Conservation (phyloP, 2,888 invertebrate species). For the Syrista parreyssii region DNA sequence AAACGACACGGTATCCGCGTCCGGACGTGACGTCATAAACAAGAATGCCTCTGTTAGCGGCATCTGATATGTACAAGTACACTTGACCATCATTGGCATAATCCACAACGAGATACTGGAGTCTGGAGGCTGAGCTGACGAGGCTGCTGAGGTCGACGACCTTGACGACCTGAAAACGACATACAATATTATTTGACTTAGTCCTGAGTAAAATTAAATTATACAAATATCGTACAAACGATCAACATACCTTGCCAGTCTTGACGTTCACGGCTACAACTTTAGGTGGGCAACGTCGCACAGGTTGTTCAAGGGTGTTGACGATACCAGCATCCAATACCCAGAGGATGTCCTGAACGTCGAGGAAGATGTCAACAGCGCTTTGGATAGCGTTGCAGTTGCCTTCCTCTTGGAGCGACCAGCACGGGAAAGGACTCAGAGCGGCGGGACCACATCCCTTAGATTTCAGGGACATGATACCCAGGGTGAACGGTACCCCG, state of each 20-base stretch:
- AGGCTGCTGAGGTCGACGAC: conserved; percentile 72
- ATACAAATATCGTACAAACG: not conserved
- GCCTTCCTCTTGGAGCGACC: conserved; percentile 74
- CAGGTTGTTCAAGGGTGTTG: conserved; percentile 74
- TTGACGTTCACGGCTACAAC: conserved; percentile 73
- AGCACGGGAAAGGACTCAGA: conserved; percentile 73
- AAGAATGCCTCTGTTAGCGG: conserved; percentile 71
- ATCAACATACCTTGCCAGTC: conserved; percentile 67
- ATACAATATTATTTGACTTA: not conserved
- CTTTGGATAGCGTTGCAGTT: conserved; percentile 76
- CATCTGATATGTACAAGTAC: conserved; percentile 75
- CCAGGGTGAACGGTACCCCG: conserved; percentile 77
- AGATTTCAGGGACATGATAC: conserved; percentile 67
- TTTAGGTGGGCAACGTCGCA: conserved; percentile 77
- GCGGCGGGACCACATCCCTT: conserved; percentile 65
- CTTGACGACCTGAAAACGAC: conserved; percentile 67
- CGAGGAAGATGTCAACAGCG: conserved; percentile 75
- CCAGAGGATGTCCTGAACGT: conserved; percentile 77
- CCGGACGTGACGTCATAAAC: conserved; percentile 68
- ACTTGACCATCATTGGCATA: conserved; percentile 73
- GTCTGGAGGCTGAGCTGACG: conserved; percentile 71
- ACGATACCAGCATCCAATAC: conserved; percentile 78
- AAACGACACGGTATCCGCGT: conserved; percentile 70
- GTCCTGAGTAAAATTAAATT: not conserved
- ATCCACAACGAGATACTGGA: conserved; percentile 79